These are phyloP conservation scores for Limnodromus scolopaceus DNA, from an alignment of 2,797 vertebrate genomes.

Conservation along the genomic window DNA sequence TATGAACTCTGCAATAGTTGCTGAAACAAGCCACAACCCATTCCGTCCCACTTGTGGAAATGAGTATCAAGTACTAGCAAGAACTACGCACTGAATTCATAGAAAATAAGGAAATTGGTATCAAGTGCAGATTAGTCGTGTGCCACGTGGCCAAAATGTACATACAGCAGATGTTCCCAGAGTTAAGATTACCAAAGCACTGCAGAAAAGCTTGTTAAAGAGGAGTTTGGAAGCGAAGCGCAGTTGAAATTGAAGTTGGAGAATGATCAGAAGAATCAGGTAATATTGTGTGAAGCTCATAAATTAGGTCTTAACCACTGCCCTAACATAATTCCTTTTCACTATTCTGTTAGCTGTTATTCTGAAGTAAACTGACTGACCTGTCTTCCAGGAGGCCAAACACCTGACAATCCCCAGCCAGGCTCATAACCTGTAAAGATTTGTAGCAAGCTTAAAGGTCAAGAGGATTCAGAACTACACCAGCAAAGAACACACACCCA, in stretches of 20 bases:
- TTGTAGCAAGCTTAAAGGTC: not conserved
- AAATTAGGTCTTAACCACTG: not conserved
- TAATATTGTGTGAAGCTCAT: not conserved
- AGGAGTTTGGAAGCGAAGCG: not conserved
- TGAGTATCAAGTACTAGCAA: not conserved
- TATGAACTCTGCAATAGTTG: not conserved
- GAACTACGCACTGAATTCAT: not conserved
- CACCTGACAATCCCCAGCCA: not conserved
- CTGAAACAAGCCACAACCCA: constrained; percentile 6
- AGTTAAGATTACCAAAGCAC: not conserved
- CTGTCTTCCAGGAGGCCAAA: not conserved
- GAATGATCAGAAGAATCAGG: not conserved
- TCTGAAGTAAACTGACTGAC: not conserved
- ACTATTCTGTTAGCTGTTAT: not conserved
- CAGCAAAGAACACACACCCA: not conserved
- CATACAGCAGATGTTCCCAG: not conserved
- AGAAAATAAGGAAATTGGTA: constrained; percentile 5
- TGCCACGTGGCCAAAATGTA: not conserved
- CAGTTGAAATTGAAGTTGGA: not conserved
- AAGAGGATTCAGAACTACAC: not conserved
- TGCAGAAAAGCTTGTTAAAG: not conserved
- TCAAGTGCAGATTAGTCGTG: not conserved
- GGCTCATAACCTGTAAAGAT: not conserved
- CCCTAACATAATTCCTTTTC: not conserved
- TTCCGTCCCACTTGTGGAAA: not conserved